These are phyloP conservation scores for Lithobates sylvaticus DNA, from an alignment of 2,797 vertebrate species.

Conservation along the genomic window DNA sequence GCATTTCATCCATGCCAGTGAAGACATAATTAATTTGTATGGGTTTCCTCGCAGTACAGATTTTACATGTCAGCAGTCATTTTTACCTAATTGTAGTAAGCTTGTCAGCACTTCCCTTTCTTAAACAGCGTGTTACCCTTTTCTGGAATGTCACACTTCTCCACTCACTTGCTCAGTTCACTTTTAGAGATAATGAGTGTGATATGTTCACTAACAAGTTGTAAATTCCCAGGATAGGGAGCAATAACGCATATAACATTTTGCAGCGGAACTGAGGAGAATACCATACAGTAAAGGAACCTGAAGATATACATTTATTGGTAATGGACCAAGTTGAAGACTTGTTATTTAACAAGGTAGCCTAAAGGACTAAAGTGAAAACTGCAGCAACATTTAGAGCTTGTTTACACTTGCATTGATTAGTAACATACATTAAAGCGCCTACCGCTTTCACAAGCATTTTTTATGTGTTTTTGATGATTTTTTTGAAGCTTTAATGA, in stretches of 20 bases:
- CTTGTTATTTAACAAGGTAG: neutral
- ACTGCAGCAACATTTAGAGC: neutral
- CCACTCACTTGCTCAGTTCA: slow-evolving; percentile 66
- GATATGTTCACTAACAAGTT: slow-evolving; percentile 59
- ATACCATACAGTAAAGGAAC: neutral
- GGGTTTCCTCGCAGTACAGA: slow-evolving; percentile 72
- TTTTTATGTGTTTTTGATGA: too few species aligned
- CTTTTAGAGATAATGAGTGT: slow-evolving; percentile 66
- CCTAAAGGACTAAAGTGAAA: neutral
- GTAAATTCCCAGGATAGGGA: slow-evolving; percentile 62
- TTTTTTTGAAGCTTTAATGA: too few species aligned
- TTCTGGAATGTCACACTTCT: slow-evolving; percentile 74
- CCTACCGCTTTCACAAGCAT: too few species aligned
- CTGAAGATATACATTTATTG: neutral
- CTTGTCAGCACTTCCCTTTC: slow-evolving; percentile 71
- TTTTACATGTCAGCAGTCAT: slow-evolving; percentile 74
- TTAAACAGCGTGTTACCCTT: slow-evolving; percentile 68
- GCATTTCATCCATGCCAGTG: slow-evolving; percentile 67
- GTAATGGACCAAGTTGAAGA: neutral
- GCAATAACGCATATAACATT: slow-evolving; percentile 38
- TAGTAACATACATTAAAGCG: too few species aligned
- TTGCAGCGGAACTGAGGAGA: neutral
- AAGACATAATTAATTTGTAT: slow-evolving; percentile 70
- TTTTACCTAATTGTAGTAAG: slow-evolving; percentile 71
- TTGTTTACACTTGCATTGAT: too few species aligned